Evolutionary conservation across 2,113 vertebrate species (phyloP).

Genomic region (Nycticebus coucang): DNA sequence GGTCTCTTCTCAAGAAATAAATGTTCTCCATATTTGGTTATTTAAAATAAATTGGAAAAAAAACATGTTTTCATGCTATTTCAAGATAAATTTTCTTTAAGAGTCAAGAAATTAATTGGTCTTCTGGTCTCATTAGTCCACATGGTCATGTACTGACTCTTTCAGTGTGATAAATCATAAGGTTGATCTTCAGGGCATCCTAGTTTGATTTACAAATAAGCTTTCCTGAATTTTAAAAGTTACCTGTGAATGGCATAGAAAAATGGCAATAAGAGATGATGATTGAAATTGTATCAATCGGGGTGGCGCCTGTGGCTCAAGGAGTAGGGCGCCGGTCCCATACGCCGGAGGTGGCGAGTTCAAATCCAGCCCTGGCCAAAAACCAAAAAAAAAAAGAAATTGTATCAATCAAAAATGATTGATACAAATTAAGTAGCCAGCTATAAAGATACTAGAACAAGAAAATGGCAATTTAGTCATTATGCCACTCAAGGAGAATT

Average conservation of each 20-base stretch:
- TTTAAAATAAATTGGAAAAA: constrained; percentile 26
- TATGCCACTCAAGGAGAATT: background rate
- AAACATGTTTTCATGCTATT: background rate
- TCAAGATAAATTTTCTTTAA: constrained; percentile 20
- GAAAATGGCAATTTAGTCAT: background rate
- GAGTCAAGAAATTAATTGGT: background rate
- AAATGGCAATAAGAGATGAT: background rate
- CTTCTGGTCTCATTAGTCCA: background rate
- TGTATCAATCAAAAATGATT: background rate
- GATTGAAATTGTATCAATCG: no score
- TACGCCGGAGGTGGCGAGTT: no score
- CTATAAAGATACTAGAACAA: background rate
- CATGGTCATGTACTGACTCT: background rate
- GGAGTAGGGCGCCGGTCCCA: no score
- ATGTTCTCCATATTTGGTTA: background rate
- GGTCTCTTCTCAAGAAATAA: constrained; percentile 42
- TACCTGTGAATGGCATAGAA: background rate
- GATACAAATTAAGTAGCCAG: background rate
- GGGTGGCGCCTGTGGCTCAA: no score
- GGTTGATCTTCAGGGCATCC: background rate
- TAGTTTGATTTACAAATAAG: background rate
- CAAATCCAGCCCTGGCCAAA: no score
- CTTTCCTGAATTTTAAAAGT: background rate
- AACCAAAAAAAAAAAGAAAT: no score
- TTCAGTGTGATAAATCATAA: background rate